Conservation (phyloP, 2,888 invertebrate genomes). For the Drosophila kambysellisi region DNA sequence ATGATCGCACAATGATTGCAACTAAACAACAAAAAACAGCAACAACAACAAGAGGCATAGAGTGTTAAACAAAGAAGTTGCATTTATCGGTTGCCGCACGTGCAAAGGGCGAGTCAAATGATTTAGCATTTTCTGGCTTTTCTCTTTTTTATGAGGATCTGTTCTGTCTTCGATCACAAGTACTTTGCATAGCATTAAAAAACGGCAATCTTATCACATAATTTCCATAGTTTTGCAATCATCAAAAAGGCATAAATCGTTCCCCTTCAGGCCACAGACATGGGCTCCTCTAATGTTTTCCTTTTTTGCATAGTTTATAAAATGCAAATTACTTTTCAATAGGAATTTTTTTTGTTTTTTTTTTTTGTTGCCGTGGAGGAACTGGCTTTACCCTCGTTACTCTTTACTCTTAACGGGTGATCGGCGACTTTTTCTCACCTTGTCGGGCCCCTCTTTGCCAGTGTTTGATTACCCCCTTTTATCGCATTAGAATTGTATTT, state of each 20-base stretch:
- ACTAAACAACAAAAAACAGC: slow-evolving; percentile 28
- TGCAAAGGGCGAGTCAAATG: slow-evolving; percentile 64
- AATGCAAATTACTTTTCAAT: slow-evolving; percentile 80
- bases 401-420: slow-evolving; percentile 7
- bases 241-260: slow-evolving; percentile 82
- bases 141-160: slow-evolving; percentile 17
- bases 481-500: slow-evolving; percentile 75
- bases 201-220: slow-evolving; percentile 50
- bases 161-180: slow-evolving; percentile 62
- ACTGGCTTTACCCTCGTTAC: slow-evolving; percentile 21
- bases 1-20: slow-evolving; percentile 63
- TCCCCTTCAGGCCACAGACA: slow-evolving; percentile 44
- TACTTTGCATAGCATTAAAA: slow-evolving; percentile 68
- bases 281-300: slow-evolving; percentile 56
- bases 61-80: slow-evolving; percentile 19
- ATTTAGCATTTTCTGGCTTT: slow-evolving; percentile 49
- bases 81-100: slow-evolving; percentile 56
- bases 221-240: slow-evolving; percentile 71
- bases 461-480: slow-evolving; percentile 65
- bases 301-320: slow-evolving; percentile 56
- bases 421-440: slow-evolving; percentile 53
- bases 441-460: slow-evolving; percentile 52
- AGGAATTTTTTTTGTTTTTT: slow-evolving; percentile 12
- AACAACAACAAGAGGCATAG: slow-evolving; percentile 7
- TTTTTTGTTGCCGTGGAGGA: slow-evolving; percentile 24